Evolutionary conservation across 2,797 vertebrate species (phyloP), one percentile per base, ranked within the genome.

Genomic region (Alfaro cultratus): DNA sequence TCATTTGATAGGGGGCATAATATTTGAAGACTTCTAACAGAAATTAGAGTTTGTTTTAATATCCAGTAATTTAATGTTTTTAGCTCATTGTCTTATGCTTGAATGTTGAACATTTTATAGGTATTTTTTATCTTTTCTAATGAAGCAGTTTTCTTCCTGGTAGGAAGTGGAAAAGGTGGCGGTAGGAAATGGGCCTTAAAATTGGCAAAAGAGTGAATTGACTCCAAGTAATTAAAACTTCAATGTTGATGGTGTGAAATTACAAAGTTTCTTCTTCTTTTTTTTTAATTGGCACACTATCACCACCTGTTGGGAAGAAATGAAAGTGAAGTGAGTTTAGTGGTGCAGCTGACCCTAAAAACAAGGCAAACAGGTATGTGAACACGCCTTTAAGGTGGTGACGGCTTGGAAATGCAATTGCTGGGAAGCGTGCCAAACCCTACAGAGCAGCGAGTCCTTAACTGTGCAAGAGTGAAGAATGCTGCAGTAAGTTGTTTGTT

Each of bases 401-500:
- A 18, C 4, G 29, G 45, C 12, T 72, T 31, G 6, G 3, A 71
- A 77, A 0, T 21, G 31, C 34, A 67, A 9, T 64, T 67, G 8
- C 34, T 23, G 10, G 36, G 36, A 39, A 13, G 36, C 64, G 26
- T 68, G 21, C 36, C 21, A 23, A 41, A 13, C 34, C 36, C 36
- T 68, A 12, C 75, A 89, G 70, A 55, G 53, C 41, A 43, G 62
- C 4, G 72, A 47, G 64, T 67, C 43, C 78, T 79, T 31, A 26
- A 3, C 1, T 46, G 51, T 2, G 0, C 21, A 34, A 74, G 8
- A 31, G 10, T 21, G 51, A 86, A 74, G 83, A 86, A 87, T 1
- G 91, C 49, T 46, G 78, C 68, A 80, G 93, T 34, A 93, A 89
- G 91, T 92, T 85, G 85, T 88, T 49, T 1, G 53, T 82, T 2